Percentiles rank a stretch among this genome's conserved stretches.
Evolutionary conservation across 2,888 invertebrate species (phyloP).

Genomic region (Standfussiana lucernea): DNA sequence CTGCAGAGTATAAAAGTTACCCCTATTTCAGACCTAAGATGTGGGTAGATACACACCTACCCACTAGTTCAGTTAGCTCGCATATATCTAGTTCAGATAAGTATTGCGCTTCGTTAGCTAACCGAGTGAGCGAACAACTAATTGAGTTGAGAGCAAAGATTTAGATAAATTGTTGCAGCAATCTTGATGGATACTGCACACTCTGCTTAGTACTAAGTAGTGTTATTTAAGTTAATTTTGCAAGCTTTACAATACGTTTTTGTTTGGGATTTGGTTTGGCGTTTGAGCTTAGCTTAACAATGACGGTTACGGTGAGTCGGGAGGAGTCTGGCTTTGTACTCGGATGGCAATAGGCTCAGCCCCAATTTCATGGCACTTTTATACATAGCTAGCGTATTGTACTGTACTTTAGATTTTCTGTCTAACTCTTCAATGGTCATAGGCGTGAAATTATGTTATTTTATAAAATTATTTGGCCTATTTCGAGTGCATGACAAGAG

Average conservation of each 20-base stretch:
- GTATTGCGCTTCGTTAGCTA: constrained; percentile 6
- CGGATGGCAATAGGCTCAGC: neutral
- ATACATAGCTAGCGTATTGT: neutral
- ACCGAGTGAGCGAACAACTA: constrained; percentile 13
- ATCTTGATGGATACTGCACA: constrained; percentile 1
- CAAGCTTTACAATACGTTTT: neutral
- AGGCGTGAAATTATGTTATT: neutral
- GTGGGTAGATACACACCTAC: neutral
- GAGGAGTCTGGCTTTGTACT: neutral
- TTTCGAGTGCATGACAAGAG: neutral
- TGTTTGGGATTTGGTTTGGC: neutral
- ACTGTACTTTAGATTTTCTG: neutral
- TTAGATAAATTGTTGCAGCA: constrained; percentile 22
- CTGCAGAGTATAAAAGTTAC: neutral
- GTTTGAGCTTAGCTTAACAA: neutral
- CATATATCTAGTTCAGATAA: neutral
- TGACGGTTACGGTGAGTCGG: neutral
- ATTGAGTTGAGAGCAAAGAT: constrained; percentile 29
- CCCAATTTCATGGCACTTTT: neutral
- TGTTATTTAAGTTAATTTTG: constrained; percentile 6
- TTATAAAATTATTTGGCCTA: too few relatives aligned
- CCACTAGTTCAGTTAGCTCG: neutral
- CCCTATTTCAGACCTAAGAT: neutral
- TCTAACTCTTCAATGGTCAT: neutral
- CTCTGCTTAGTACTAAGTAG: constrained; percentile 2